Conservation (phyloP, 2,113 vertebrate genomes). For the Peromyscus leucopus region DNA sequence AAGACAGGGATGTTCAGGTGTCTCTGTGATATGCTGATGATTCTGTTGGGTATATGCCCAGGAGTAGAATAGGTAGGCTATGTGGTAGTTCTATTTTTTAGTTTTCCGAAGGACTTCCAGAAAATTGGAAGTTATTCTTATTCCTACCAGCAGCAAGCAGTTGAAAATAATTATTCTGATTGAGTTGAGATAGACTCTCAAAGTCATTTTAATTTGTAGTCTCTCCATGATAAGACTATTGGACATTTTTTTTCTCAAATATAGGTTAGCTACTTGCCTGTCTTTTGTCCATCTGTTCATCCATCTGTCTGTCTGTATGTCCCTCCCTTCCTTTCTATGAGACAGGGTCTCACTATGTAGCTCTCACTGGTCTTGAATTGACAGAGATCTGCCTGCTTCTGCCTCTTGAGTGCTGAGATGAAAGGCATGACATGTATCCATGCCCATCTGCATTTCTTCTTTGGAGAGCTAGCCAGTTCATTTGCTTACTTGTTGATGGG, state of each 20-base stretch:
- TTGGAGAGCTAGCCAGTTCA: not conserved
- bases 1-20: not conserved
- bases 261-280: not conserved
- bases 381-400: not conserved
- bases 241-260: not conserved
- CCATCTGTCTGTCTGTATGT: accelerated
- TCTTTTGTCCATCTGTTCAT: not conserved
- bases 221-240: not conserved
- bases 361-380: not conserved
- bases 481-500: not conserved
- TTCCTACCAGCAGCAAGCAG: too few species aligned
- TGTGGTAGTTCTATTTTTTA: not conserved
- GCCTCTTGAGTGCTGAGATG: not conserved
- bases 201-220: too few species aligned
- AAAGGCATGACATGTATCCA: not conserved
- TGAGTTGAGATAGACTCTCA: not conserved
- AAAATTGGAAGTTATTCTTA: not conserved
- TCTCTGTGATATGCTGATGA: not conserved
- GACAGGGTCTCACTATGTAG: not conserved
- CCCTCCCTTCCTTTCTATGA: not conserved
- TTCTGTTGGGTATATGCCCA: not conserved
- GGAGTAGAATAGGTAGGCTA: too few species aligned
- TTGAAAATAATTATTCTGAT: not conserved
- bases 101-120: not conserved
- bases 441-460: not conserved